Percentiles rank a stretch among this genome's conserved stretches.
phyloP scores from a whole-genome alignment of 2,888 invertebrate species.

The Ctena decussata region DNA sequence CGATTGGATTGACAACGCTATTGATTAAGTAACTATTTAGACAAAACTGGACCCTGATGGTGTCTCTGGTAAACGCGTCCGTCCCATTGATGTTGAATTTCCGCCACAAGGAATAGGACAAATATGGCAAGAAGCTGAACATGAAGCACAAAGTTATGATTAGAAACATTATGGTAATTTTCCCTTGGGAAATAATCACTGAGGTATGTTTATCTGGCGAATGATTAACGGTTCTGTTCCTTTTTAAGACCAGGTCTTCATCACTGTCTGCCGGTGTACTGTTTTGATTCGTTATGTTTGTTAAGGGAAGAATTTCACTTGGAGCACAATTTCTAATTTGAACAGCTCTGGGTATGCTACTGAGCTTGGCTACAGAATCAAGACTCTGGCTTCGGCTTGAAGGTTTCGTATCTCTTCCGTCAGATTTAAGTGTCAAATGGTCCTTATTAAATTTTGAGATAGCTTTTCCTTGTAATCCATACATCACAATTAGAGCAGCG shows the following conservation, averaged over 20 bases:
- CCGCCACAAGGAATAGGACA: background rate
- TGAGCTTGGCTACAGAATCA: no score
- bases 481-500: background rate
- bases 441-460: background rate
- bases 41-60: background rate
- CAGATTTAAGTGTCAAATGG: background rate
- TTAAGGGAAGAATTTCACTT: no score
- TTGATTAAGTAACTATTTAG: background rate
- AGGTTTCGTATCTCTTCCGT: background rate
- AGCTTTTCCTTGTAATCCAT: background rate
- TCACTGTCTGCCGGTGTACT: background rate
- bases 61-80: background rate
- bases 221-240: background rate
- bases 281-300: background rate
- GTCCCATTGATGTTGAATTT: background rate
- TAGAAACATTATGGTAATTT: background rate
- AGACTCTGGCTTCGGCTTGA: background rate
- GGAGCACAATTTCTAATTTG: no score
- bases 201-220: background rate
- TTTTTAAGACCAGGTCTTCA: background rate
- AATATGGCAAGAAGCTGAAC: background rate
- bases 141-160: background rate
- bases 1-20: background rate
- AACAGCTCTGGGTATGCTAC: no score
- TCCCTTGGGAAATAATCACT: background rate